Conservation (phyloP, 2,797 vertebrate species). For the Pseudochirops corinnae region DNA sequence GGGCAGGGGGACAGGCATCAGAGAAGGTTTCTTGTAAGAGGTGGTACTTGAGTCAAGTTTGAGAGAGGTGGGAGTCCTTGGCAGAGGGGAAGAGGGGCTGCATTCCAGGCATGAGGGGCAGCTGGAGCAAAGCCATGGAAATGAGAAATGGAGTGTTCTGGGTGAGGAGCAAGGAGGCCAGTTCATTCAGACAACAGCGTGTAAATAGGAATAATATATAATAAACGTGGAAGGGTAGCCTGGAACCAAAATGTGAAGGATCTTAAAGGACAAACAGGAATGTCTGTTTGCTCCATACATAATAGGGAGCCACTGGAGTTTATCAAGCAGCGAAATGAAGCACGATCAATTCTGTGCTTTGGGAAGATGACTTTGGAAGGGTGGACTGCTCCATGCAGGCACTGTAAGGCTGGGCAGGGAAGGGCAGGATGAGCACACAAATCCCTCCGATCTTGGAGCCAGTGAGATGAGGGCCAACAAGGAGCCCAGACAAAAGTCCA, state of each 20-base stretch:
- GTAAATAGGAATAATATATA: background rate
- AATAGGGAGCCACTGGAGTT: background rate
- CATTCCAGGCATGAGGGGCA: background rate
- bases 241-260: background rate
- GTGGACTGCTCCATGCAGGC: background rate
- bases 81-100: background rate
- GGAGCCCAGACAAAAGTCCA: background rate
- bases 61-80: background rate
- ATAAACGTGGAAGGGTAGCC: background rate
- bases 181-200: rapidly evolving
- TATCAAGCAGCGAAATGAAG: background rate
- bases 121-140: background rate
- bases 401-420: background rate
- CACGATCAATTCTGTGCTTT: background rate
- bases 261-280: background rate
- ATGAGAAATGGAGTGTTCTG: background rate
- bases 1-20: background rate
- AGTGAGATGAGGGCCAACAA: background rate
- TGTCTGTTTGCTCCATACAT: background rate
- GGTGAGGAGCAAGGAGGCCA: background rate
- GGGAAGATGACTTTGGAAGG: background rate
- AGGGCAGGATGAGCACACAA: background rate
- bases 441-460: background rate
- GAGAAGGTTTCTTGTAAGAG: background rate
- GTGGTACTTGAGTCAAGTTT: background rate